phyloP scores from a whole-genome alignment of 1,140 invertebrate genomes.

The Aethina tumida region DNA sequence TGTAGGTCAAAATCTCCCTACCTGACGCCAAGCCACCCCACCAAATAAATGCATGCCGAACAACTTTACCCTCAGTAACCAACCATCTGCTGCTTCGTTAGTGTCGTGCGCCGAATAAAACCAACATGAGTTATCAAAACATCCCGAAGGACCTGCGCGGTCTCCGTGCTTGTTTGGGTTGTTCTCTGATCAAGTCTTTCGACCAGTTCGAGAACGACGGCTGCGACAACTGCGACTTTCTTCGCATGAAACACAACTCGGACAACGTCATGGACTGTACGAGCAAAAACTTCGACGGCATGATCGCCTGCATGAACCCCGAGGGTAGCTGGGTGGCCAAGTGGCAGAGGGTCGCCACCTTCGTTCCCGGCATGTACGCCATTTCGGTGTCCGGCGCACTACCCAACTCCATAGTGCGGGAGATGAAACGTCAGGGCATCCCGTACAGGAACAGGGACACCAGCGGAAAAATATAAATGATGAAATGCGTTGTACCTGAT shows the following conservation, averaged over 20 bases:
- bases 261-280: slow-evolving; percentile 95
- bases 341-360: slow-evolving; percentile 90
- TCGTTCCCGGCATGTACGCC: slow-evolving; percentile 74
- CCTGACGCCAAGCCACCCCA: no score
- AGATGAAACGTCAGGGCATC: slow-evolving; percentile 84
- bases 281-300: slow-evolving; percentile 92
- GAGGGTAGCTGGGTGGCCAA: slow-evolving; percentile 96
- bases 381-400: slow-evolving; percentile 87
- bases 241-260: slow-evolving; percentile 87
- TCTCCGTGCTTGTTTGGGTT: slow-evolving; percentile 85
- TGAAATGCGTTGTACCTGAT: no score
- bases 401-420: slow-evolving; percentile 70
- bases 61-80: no score
- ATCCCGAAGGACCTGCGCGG: slow-evolving; percentile 83
- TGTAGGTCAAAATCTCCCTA: no score
- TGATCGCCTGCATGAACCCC: slow-evolving; percentile 85
- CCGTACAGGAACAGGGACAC: slow-evolving; percentile 78
- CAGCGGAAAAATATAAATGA: no score
- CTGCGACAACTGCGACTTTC: slow-evolving; percentile 94
- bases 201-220: slow-evolving; percentile 96
- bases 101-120: no score
- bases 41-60: no score
- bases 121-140: no score
- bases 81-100: no score
- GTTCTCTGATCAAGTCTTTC: slow-evolving; percentile 91